A percentile compares a stretch with the other conserved stretches of the same genome.
Conservation (phyloP, 1,140 invertebrate species). For the Pygmarrhopalites habei region DNA sequence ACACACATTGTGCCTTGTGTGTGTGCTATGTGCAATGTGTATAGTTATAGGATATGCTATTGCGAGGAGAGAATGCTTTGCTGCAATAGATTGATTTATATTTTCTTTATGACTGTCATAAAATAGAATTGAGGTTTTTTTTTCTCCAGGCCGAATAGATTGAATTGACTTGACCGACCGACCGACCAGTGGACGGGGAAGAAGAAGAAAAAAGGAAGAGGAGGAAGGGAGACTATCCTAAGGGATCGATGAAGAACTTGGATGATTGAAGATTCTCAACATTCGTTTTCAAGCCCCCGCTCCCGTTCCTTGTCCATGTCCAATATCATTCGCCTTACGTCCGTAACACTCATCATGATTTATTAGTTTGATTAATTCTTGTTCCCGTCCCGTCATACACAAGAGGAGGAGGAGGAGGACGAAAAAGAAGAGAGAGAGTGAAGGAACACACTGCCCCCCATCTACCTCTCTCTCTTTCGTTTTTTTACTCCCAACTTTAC, state of each 20-base stretch:
- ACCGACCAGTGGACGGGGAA: neutral
- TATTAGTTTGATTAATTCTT: slow-evolving; percentile 38
- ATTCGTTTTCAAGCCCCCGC: slow-evolving; percentile 19
- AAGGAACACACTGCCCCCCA: neutral
- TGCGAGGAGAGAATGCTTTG: neutral
- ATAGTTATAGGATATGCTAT: too few relatives aligned
- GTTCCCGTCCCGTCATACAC: slow-evolving; percentile 3
- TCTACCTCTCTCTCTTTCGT: neutral
- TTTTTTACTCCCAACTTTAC: neutral
- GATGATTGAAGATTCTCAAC: slow-evolving; percentile 39
- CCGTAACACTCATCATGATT: slow-evolving; percentile 34
- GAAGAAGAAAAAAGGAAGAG: neutral
- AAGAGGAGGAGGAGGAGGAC: too few relatives aligned
- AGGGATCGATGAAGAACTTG: slow-evolving; percentile 34
- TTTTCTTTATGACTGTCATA: slow-evolving; percentile 18
- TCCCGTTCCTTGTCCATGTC: slow-evolving; percentile 7
- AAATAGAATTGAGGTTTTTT: slow-evolving; percentile 17
- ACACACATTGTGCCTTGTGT: neutral
- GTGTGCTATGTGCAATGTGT: neutral
- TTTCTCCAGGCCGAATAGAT: neutral
- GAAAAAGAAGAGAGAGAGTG: too few relatives aligned
- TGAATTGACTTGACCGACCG: neutral
- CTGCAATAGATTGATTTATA: slow-evolving; percentile 20
- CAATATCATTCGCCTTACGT: slow-evolving; percentile 31
- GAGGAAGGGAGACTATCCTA: slow-evolving; percentile 6